These are phyloP conservation scores for Thalassophryne amazonica DNA, from an alignment of 2,797 vertebrate species.

Conservation along the genomic window DNA sequence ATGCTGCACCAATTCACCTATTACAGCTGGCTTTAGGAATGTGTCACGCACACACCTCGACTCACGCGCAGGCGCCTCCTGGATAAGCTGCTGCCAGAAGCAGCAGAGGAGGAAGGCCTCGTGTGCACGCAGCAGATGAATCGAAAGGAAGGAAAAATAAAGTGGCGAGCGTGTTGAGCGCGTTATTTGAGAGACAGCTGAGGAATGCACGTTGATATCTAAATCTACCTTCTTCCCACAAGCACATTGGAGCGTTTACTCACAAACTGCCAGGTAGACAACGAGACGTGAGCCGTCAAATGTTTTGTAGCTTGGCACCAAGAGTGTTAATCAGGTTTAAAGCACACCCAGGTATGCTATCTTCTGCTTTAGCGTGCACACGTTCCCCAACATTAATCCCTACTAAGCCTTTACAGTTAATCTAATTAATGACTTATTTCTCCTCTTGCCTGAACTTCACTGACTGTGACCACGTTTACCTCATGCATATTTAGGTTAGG, in stretches of 20 bases:
- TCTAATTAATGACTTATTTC: conserved; percentile 77
- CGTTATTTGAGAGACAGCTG: conserved; percentile 49
- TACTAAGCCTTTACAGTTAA: conserved; percentile 72
- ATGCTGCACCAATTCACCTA: conserved; percentile 69
- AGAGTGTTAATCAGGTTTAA: conserved; percentile 62
- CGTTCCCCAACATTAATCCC: conserved; percentile 75
- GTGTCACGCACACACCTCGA: conserved; percentile 41
- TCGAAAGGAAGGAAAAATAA: conserved; percentile 6
- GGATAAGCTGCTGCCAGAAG: conserved; percentile 52
- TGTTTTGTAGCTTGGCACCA: conserved; percentile 35
- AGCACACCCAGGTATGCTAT: conserved; percentile 74
- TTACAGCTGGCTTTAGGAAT: conserved; percentile 55
- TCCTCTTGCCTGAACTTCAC: conserved; percentile 31
- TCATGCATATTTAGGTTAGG: not conserved
- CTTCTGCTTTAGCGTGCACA: conserved; percentile 61
- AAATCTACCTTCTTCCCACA: conserved; percentile 64
- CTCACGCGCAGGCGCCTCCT: conserved; percentile 35
- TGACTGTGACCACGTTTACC: conserved; percentile 11
- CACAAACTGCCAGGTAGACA: conserved; percentile 75
- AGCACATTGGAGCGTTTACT: conserved; percentile 76
- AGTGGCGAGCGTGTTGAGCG: conserved; percentile 29
- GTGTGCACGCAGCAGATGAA: conserved; percentile 44
- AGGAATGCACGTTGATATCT: conserved; percentile 62
- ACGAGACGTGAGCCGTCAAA: conserved; percentile 56
- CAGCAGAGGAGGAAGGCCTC: conserved; percentile 37